These are phyloP conservation scores for Fundulus diaphanus DNA, from an alignment of 2,797 vertebrate genomes.

Conservation along the genomic window DNA sequence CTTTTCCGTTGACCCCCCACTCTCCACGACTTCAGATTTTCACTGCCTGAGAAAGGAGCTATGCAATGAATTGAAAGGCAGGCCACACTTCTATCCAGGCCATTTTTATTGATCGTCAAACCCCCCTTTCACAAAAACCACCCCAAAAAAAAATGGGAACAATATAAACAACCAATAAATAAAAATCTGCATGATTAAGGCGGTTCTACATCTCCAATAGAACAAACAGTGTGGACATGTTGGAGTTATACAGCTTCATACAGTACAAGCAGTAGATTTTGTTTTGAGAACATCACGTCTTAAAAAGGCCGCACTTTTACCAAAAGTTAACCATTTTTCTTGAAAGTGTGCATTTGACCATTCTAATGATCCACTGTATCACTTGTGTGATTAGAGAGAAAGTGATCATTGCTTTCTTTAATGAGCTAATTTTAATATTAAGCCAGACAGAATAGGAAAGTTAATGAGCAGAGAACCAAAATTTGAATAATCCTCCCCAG, in stretches of 20 bases:
- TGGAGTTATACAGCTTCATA: constrained; percentile 78
- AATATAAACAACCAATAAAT: constrained; percentile 82
- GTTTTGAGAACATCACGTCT: constrained; percentile 66
- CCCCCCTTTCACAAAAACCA: constrained; percentile 73
- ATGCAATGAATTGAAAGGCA: constrained; percentile 78
- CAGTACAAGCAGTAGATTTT: constrained; percentile 77
- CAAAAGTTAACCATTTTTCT: constrained; percentile 71
- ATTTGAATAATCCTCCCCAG: constrained; percentile 27
- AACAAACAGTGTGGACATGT: constrained; percentile 79
- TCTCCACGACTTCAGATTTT: constrained; percentile 1
- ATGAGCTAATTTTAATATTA: constrained; percentile 57
- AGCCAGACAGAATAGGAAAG: constrained; percentile 53
- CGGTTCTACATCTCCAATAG: constrained; percentile 83
- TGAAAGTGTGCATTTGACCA: constrained; percentile 55
- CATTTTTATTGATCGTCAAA: constrained; percentile 84
- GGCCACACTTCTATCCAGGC: constrained; percentile 80
- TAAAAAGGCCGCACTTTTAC: constrained; percentile 67
- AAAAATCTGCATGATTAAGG: constrained; percentile 84
- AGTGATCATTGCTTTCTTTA: constrained; percentile 28
- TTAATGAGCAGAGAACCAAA: constrained; percentile 40
- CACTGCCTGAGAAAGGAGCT: constrained; percentile 49
- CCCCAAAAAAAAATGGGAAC: constrained; percentile 70
- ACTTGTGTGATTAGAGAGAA: constrained; percentile 27
- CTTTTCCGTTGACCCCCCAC: neutral
- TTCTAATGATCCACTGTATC: constrained; percentile 56